phyloP scores from a whole-genome alignment of 2,797 vertebrate species.

The Phyllotis vaccarum region DNA sequence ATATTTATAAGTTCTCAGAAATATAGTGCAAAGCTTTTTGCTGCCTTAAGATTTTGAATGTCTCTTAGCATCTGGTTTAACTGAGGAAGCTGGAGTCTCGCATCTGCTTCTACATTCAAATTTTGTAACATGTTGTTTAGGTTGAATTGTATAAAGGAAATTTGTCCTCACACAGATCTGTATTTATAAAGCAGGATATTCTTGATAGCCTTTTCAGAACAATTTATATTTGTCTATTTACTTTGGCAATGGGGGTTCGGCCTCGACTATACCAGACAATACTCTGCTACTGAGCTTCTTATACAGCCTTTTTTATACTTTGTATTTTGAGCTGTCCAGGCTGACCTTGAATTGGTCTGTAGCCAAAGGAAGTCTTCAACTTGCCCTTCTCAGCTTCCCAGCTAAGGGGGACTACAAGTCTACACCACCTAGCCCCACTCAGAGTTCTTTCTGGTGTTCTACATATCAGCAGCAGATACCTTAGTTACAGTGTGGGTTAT shows the following conservation, averaged over 20 bases:
- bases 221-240: background rate
- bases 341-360: background rate
- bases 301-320: background rate
- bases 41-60: slow-evolving; percentile 33
- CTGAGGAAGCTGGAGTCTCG: slow-evolving; percentile 16
- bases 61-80: slow-evolving; percentile 36
- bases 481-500: background rate
- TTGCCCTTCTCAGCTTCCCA: background rate
- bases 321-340: background rate
- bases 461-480: background rate
- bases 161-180: background rate
- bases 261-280: background rate
- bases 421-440: background rate
- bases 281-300: background rate
- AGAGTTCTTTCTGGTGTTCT: slow-evolving; percentile 8
- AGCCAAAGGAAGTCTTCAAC: background rate
- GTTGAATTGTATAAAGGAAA: slow-evolving; percentile 51
- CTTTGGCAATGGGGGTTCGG: background rate
- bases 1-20: slow-evolving; percentile 1
- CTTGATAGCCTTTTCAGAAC: slow-evolving; percentile 28
- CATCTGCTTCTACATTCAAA: slow-evolving; percentile 21
- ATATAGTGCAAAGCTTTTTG: background rate
- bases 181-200: slow-evolving; percentile 18
- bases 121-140: slow-evolving; percentile 26
- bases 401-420: background rate